Conservation (phyloP, 2,113 vertebrate species). For the Notarius quadriscutis region DNA sequence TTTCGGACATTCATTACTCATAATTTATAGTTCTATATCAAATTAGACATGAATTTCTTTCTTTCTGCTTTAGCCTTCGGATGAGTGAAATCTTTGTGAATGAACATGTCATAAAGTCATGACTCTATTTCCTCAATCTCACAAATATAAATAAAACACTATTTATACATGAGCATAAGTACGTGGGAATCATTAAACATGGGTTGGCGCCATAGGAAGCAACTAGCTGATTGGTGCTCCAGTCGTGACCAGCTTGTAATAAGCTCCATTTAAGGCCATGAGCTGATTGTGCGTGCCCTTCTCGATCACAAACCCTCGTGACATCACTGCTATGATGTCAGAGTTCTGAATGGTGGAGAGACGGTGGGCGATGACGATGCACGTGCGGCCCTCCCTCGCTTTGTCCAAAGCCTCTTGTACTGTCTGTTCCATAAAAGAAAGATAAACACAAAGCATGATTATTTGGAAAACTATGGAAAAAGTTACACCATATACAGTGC, state of each 20-base stretch:
- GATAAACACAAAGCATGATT: neutral
- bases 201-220: neutral
- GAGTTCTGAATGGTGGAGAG: conserved; percentile 81
- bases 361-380: conserved; percentile 78
- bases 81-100: neutral
- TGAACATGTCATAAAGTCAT: neutral
- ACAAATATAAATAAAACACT: neutral
- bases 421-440: conserved; percentile 65
- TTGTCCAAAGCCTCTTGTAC: conserved; percentile 82
- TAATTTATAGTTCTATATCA: neutral
- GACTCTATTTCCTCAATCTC: neutral
- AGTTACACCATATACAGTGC: too few relatives aligned
- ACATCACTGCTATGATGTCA: conserved; percentile 79
- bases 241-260: conserved; percentile 79
- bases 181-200: neutral
- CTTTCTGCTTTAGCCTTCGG: neutral
- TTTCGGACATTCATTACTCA: neutral
- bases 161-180: conserved; percentile 4
- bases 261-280: conserved; percentile 74
- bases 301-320: conserved; percentile 71
- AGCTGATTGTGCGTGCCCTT: conserved; percentile 75
- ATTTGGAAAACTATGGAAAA: too few relatives aligned
- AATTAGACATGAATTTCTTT: neutral
- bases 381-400: conserved; percentile 81
- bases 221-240: conserved; percentile 77